Base-by-base conservation (phyloP, 2,888 invertebrate genomes). In the Melolontha melolontha region DNA sequence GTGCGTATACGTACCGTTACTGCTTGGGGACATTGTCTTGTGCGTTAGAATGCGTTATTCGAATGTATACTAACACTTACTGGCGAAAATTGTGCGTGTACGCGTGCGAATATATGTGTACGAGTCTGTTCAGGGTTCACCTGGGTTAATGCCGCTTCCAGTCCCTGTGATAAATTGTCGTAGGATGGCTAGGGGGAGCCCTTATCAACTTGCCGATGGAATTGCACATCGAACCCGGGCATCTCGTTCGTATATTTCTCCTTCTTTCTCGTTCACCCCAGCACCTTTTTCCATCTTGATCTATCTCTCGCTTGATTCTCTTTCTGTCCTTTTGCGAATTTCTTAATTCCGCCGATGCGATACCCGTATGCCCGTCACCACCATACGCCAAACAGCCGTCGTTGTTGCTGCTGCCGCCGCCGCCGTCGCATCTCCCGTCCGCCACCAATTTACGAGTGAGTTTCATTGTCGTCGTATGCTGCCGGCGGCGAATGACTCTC, bases 381-480 rank as follows among this genome's bases (percentile, higher is more conserved):
- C 54, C 40, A 40, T 17, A 40, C 17, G 39, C 40, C 29, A 40
- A 54, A 41, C 17, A 39, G 54, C 40, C 40, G 40, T 47, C 63
- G 49, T 55, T 16, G 59, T 49, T 29, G 47, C 54, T 54, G 41
- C 55, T 51, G 14, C 34, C 44, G 39, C 51, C 63, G 52, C 52
- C 62, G 41, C 62, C 67, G 50, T 47, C 55, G 55, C 50, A 52
- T 64, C 65, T 65, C 63, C 47, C 66, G 63, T 63, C 68, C 66
- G 67, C 72, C 77, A 79, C 79, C 83, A 82, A 82, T 83, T 83
- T 83, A 83, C 82, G 82, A 81, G 79, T 78, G 79, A 80, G 81
- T 81, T 82, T 83, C 83, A 83, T 84, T 84, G 83, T 83, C 82
- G 83, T 82, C 82, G 81, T 79, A 81, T 79, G 80, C 78, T 78